A percentile compares a stretch with the other conserved stretches of the same genome.
Evolutionary conservation across 2,797 vertebrate genomes (phyloP).

Genomic region (Otus scops): DNA sequence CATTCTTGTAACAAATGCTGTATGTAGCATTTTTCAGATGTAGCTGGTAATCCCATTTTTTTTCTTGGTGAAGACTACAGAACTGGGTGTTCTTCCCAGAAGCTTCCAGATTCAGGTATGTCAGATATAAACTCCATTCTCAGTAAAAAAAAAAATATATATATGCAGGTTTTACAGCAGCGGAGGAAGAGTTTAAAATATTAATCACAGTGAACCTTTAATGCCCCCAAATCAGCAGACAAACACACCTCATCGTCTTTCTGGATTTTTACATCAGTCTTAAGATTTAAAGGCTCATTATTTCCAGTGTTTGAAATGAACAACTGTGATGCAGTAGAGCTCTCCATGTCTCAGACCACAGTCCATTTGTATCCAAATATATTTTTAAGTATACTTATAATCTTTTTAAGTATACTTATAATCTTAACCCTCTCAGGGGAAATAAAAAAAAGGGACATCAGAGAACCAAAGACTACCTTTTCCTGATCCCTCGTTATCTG

Average conservation of each 20-base stretch:
- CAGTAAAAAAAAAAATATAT: neutral
- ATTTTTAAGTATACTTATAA: neutral
- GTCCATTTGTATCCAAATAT: neutral
- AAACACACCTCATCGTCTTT: neutral
- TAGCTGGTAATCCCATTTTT: neutral
- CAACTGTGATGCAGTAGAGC: neutral
- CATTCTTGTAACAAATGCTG: neutral
- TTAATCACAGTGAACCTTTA: neutral
- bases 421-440: neutral
- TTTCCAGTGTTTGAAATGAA: neutral
- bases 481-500: neutral
- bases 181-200: neutral
- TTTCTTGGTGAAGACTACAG: neutral
- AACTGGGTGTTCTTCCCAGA: neutral
- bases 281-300: neutral
- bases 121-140: neutral
- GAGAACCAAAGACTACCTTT: neutral
- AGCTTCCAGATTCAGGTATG: neutral
- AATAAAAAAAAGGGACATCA: neutral
- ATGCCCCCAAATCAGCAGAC: neutral
- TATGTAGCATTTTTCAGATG: neutral
- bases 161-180: neutral
- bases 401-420: neutral
- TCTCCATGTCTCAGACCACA: neutral
- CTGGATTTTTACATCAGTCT: neutral